These are phyloP conservation scores for Choreutis nemorana DNA, from an alignment of 2,888 invertebrate species.

Conservation along the genomic window DNA sequence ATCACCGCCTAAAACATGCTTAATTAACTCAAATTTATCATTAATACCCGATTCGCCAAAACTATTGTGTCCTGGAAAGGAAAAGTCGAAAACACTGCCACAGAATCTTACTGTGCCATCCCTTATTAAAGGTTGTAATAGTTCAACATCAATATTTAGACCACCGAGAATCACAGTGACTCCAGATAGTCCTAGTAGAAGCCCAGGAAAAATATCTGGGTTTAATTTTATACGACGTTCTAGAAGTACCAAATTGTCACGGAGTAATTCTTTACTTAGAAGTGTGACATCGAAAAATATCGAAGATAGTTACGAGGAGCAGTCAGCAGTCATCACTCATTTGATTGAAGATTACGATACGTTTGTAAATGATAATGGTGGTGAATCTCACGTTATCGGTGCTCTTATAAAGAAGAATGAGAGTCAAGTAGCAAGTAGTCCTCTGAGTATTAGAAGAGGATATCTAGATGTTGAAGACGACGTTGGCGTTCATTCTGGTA, in stretches of 20 bases:
- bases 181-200: constrained; percentile 60
- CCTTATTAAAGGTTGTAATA: constrained; percentile 53
- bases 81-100: constrained; percentile 70
- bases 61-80: constrained; percentile 47
- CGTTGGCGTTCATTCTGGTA: constrained; percentile 78
- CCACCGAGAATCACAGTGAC: constrained; percentile 51
- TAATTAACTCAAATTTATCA: constrained; percentile 53
- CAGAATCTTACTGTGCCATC: constrained; percentile 62
- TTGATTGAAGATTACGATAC: constrained; percentile 48
- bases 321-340: constrained; percentile 38
- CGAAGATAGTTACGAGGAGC: constrained; percentile 51
- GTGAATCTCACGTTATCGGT: constrained; percentile 44
- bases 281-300: constrained; percentile 62
- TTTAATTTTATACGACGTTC: constrained; percentile 74
- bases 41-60: constrained; percentile 54
- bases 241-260: constrained; percentile 75
- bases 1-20: constrained; percentile 29
- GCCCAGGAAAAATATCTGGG: constrained; percentile 57
- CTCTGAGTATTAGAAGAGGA: constrained; percentile 50
- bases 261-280: constrained; percentile 71
- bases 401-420: constrained; percentile 56
- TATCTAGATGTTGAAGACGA: constrained; percentile 71
- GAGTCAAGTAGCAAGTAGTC: constrained; percentile 47
- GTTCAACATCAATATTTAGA: constrained; percentile 53
- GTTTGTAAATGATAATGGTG: constrained; percentile 45